Conservation (phyloP, 1,140 invertebrate genomes). For the Caenorhabditis remanei region DNA sequence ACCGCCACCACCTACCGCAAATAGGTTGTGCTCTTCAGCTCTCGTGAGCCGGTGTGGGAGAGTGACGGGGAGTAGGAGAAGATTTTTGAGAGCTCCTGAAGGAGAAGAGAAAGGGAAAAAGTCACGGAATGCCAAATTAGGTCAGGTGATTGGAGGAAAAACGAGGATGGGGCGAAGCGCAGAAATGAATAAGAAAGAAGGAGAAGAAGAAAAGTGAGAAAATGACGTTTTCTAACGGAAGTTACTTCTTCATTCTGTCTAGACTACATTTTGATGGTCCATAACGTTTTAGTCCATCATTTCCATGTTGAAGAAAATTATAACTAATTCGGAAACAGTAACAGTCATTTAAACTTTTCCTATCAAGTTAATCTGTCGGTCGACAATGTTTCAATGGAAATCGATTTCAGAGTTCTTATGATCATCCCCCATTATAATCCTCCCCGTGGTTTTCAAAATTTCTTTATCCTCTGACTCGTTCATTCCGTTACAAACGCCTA, state of each 20-base stretch:
- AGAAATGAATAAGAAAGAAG: slow-evolving; percentile 24
- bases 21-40: slow-evolving; percentile 4
- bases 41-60: slow-evolving; percentile 50
- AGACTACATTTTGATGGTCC: background rate
- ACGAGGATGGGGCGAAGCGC: slow-evolving; percentile 8
- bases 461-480: background rate
- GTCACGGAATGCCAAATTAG: slow-evolving; percentile 54
- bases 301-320: too few relatives aligned
- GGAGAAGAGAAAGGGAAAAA: background rate
- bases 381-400: too few relatives aligned
- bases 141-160: slow-evolving; percentile 38
- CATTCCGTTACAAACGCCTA: background rate
- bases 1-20: background rate
- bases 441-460: background rate
- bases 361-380: too few relatives aligned
- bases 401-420: too few relatives aligned
- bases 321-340: too few relatives aligned
- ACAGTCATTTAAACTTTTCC: too few relatives aligned
- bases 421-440: too few relatives aligned
- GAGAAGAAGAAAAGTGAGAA: slow-evolving; percentile 8
- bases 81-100: slow-evolving; percentile 43
- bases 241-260: slow-evolving; percentile 26
- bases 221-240: slow-evolving; percentile 44
- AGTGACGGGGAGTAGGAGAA: slow-evolving; percentile 17
- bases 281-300: too few relatives aligned